These are phyloP conservation scores for Marmota flaviventris DNA, from an alignment of 2,113 vertebrate species.

Conservation along the genomic window DNA sequence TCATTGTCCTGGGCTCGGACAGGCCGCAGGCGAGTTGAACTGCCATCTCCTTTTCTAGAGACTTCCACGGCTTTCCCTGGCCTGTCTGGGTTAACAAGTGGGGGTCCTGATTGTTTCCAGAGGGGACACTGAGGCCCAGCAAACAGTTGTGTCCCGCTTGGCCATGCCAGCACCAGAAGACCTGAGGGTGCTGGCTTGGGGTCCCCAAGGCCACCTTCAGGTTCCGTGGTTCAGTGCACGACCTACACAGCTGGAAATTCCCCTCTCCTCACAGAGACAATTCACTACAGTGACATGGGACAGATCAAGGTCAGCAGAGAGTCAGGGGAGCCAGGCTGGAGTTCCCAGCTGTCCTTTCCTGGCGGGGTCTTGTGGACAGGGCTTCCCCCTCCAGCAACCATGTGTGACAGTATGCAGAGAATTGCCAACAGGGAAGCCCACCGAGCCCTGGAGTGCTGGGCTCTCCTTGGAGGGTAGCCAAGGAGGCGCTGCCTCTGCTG, in stretches of 20 bases:
- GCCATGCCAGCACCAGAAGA: background rate
- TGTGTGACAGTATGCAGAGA: rapidly evolving
- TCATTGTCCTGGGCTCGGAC: background rate
- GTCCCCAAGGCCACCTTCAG: background rate
- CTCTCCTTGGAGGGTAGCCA: too few relatives aligned
- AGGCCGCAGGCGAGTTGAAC: background rate
- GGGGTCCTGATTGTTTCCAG: background rate
- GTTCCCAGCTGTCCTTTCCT: background rate
- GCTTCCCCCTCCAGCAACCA: rapidly evolving
- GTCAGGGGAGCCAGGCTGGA: background rate
- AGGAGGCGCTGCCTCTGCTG: background rate
- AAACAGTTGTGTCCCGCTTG: too few relatives aligned
- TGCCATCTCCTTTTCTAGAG: background rate
- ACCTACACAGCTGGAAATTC: background rate
- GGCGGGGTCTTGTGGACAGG: rapidly evolving
- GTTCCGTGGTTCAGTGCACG: background rate
- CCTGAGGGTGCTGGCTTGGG: background rate
- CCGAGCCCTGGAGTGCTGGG: background rate
- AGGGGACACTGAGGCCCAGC: background rate
- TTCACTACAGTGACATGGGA: background rate
- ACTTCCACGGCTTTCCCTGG: background rate
- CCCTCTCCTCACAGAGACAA: rapidly evolving
- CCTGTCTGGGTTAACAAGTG: background rate
- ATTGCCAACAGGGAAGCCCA: background rate
- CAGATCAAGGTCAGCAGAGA: background rate